Conservation (phyloP, 2,797 vertebrate species). For the Danio albolineatus region DNA sequence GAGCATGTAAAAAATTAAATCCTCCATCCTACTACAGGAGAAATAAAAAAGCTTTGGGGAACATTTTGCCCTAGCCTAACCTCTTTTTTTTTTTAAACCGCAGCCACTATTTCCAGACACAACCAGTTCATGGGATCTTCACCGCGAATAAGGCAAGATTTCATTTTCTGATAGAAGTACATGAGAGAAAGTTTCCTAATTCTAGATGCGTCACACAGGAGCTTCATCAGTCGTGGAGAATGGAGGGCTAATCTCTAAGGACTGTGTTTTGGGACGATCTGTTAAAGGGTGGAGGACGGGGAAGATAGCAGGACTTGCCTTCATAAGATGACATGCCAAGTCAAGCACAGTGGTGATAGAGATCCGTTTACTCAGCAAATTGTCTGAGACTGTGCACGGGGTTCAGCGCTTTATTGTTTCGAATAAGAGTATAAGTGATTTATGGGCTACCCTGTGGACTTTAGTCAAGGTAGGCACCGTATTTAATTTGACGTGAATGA, state of each 20-base stretch:
- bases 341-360: conserved; percentile 51
- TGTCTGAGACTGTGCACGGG: neutral
- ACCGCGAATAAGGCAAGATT: conserved; percentile 53
- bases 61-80: conserved; percentile 2
- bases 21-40: neutral
- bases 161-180: conserved; percentile 57
- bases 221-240: conserved; percentile 64
- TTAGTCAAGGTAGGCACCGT: conserved; percentile 15
- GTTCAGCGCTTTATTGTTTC: conserved; percentile 15
- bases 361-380: conserved; percentile 37
- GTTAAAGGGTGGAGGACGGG: conserved; percentile 55
- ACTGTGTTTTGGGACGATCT: conserved; percentile 48
- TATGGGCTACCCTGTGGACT: conserved; percentile 9
- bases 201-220: conserved; percentile 57
- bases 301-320: conserved; percentile 44
- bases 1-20: conserved; percentile 30
- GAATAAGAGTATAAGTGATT: conserved; percentile 8
- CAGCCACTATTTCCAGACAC: conserved; percentile 21
- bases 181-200: conserved; percentile 52
- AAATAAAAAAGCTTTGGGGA: conserved; percentile 22
- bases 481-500: conserved; percentile 6
- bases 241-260: conserved; percentile 42
- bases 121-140: conserved; percentile 35
- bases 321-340: conserved; percentile 49
- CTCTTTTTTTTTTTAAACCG: conserved; percentile 20